Evolutionary conservation across 2,113 vertebrate species (phyloP).

Genomic region (Zosterops hypoxanthus): DNA sequence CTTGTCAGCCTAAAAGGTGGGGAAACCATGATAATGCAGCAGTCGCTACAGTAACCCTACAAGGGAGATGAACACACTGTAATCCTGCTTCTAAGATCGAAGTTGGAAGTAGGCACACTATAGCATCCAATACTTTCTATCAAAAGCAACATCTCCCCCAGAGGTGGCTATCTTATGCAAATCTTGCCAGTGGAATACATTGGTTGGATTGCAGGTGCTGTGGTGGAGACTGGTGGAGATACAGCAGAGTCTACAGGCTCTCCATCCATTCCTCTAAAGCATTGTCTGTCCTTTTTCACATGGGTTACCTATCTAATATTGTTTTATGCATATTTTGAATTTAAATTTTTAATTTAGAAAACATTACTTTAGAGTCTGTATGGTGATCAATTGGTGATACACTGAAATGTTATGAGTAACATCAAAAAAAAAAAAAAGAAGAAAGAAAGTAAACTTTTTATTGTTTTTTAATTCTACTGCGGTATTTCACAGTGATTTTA

Average conservation of each 20-base stretch:
- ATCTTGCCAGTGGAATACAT: not conserved
- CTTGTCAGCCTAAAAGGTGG: not conserved
- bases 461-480: not conserved
- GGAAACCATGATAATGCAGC: not conserved
- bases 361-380: not conserved
- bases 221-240: not conserved
- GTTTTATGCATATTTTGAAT: not conserved
- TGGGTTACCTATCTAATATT: not conserved
- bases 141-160: not conserved
- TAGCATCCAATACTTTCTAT: not conserved
- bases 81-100: not conserved
- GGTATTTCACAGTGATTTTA: not conserved
- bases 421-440: accelerated
- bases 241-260: not conserved
- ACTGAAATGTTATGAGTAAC: not conserved
- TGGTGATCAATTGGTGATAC: not conserved
- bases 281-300: not conserved
- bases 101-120: not conserved
- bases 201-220: not conserved
- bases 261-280: not conserved
- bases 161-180: not conserved
- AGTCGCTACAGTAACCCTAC: not conserved
- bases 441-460: not conserved
- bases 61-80: not conserved
- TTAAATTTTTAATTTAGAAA: not conserved